Percentiles rank a stretch among this genome's conserved stretches.
These are phyloP conservation scores for Eilema sororculum DNA, from an alignment of 2,888 invertebrate genomes.

Conservation along the genomic window DNA sequence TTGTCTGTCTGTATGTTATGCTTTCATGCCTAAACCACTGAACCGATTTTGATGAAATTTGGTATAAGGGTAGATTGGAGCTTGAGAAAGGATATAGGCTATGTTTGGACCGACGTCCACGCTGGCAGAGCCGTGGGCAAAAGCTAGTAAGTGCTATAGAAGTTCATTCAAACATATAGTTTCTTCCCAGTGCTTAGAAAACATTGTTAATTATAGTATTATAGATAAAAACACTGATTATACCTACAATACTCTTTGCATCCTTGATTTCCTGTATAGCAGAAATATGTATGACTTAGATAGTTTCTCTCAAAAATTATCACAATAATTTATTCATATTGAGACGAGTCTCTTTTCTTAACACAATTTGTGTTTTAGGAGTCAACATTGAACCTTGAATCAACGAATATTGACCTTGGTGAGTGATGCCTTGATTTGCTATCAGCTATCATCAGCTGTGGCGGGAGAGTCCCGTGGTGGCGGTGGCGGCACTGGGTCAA, in stretches of 20 bases:
- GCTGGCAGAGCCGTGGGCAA: too few species aligned
- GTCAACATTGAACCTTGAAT: neutral
- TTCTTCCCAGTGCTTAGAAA: too few species aligned
- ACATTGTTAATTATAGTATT: too few species aligned
- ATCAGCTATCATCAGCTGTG: neutral
- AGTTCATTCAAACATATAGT: too few species aligned
- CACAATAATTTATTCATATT: neutral
- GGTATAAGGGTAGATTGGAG: too few species aligned
- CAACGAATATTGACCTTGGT: neutral
- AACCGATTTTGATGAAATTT: too few species aligned
- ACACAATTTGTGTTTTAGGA: neutral
- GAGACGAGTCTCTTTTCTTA: neutral
- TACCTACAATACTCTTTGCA: neutral
- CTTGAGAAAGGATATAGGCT: too few species aligned
- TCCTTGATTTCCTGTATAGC: neutral
- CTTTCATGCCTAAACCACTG: too few species aligned
- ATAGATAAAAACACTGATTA: neutral
- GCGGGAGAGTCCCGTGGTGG: neutral
- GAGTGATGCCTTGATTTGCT: neutral
- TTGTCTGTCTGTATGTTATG: too few species aligned
- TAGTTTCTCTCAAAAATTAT: neutral
- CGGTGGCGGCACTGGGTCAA: conserved; percentile 3
- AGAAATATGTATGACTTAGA: neutral
- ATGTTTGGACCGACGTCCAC: too few species aligned
- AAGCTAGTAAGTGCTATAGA: too few species aligned